phyloP scores from a whole-genome alignment of 1,140 invertebrate species.

The Zaprionus capensis region DNA sequence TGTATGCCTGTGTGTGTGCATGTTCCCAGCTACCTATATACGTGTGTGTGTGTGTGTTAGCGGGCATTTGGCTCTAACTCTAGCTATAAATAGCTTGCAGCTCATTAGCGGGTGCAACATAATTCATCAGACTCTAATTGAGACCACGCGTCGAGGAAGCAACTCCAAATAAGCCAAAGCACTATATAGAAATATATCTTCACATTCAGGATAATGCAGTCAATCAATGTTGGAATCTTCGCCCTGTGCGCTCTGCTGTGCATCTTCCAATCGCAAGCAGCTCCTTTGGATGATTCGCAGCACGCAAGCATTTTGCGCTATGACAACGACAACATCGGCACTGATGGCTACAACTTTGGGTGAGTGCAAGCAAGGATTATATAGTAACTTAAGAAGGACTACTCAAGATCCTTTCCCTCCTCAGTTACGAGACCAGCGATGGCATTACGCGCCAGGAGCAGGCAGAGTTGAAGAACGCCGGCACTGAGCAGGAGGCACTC shows the following conservation, averaged over 20 bases:
- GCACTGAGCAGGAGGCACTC: conserved; percentile 85
- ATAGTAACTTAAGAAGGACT: not conserved
- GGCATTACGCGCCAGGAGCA: conserved; percentile 88
- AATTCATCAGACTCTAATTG: conserved; percentile 66
- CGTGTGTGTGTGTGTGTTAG: conserved; percentile 9
- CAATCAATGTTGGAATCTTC: conserved; percentile 53
- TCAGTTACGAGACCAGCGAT: conserved; percentile 89
- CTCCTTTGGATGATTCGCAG: conserved; percentile 67
- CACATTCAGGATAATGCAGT: conserved; percentile 56
- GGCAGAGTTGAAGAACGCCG: conserved; percentile 86
- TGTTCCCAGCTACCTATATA: not conserved
- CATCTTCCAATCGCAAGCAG: conserved; percentile 38
- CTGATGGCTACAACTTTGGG: conserved; percentile 84
- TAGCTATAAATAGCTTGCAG: conserved; percentile 65
- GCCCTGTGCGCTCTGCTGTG: conserved; percentile 55
- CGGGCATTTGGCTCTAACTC: conserved; percentile 12
- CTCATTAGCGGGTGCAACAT: conserved; percentile 62
- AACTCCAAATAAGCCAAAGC: not conserved
- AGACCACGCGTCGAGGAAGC: conserved; percentile 40
- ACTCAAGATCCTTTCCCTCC: not conserved
- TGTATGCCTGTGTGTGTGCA: not conserved
- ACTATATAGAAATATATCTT: not conserved
- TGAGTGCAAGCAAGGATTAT: conserved; percentile 71
- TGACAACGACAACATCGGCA: conserved; percentile 84
- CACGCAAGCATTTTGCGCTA: conserved; percentile 84